Conservation (phyloP, 2,113 vertebrate species). For the Periophthalmus modestus region DNA sequence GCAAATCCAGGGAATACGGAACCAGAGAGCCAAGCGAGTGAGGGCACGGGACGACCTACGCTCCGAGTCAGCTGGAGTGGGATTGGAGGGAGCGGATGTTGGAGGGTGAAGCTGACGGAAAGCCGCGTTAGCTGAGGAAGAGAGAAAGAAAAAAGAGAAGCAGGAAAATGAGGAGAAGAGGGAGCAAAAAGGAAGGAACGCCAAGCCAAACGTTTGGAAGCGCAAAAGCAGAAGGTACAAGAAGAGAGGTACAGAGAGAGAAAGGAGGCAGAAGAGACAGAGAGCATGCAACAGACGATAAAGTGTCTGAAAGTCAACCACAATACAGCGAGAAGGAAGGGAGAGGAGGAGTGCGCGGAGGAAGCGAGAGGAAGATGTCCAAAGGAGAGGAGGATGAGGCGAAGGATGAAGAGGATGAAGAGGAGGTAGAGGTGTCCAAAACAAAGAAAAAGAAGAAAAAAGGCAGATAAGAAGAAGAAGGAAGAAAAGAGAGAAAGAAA, state of each 20-base stretch:
- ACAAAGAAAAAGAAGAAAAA: constrained; percentile 55
- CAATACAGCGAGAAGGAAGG: background rate
- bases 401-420: constrained; percentile 21
- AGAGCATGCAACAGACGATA: constrained; percentile 4
- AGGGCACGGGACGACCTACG: background rate
- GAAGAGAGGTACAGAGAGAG: constrained; percentile 24
- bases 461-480: constrained; percentile 48
- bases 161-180: constrained; percentile 52
- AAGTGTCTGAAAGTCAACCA: constrained; percentile 13
- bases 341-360: background rate
- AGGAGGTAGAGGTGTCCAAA: constrained; percentile 20
- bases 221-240: constrained; percentile 18
- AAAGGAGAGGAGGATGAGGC: constrained; percentile 21
- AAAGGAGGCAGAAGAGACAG: constrained; percentile 42
- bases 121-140: constrained; percentile 64
- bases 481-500: constrained; percentile 45
- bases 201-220: constrained; percentile 55
- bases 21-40: constrained; percentile 24
- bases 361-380: constrained; percentile 8
- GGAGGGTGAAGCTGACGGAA: constrained; percentile 70
- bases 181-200: constrained; percentile 64
- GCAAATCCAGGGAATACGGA: constrained; percentile 48
- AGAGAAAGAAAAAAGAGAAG: constrained; percentile 59
- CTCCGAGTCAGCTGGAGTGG: constrained; percentile 60
- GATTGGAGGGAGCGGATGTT: constrained; percentile 72